These are phyloP conservation scores for Papilio dardanus DNA, from an alignment of 1,140 invertebrate genomes.

Conservation along the genomic window DNA sequence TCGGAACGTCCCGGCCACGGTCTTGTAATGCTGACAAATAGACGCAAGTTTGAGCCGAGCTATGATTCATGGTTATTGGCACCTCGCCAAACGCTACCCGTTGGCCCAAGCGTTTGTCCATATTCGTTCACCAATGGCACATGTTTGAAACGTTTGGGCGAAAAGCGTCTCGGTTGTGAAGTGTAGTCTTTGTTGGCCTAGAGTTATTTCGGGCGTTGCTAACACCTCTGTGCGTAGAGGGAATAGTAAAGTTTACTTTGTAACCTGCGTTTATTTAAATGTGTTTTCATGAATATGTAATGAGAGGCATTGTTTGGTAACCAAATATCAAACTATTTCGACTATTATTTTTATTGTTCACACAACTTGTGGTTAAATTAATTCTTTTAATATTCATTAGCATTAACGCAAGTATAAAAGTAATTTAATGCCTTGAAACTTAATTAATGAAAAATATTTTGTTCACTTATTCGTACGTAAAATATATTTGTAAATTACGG, in stretches of 20 bases:
- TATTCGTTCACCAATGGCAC: background rate
- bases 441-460: background rate
- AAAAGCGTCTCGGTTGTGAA: constrained; percentile 13
- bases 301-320: constrained; percentile 24
- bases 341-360: background rate
- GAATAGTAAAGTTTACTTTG: constrained; percentile 35
- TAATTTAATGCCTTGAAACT: background rate
- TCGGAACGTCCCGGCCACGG: constrained; percentile 39
- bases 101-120: constrained; percentile 47
- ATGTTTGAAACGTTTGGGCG: constrained; percentile 28
- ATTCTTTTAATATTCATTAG: background rate
- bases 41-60: constrained; percentile 54
- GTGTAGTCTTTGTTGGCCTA: constrained; percentile 20
- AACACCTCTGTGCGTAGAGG: constrained; percentile 26
- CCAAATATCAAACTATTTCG: constrained; percentile 17
- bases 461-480: background rate
- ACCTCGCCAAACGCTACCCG: constrained; percentile 49
- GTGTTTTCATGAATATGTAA: constrained; percentile 32
- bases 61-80: constrained; percentile 65
- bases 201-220: constrained; percentile 16
- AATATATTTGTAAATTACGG: background rate
- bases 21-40: constrained; percentile 65
- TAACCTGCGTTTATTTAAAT: constrained; percentile 31
- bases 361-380: background rate
- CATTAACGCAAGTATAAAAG: background rate